phyloP scores from a whole-genome alignment of 2,888 invertebrate species.

The Idaea straminata region DNA sequence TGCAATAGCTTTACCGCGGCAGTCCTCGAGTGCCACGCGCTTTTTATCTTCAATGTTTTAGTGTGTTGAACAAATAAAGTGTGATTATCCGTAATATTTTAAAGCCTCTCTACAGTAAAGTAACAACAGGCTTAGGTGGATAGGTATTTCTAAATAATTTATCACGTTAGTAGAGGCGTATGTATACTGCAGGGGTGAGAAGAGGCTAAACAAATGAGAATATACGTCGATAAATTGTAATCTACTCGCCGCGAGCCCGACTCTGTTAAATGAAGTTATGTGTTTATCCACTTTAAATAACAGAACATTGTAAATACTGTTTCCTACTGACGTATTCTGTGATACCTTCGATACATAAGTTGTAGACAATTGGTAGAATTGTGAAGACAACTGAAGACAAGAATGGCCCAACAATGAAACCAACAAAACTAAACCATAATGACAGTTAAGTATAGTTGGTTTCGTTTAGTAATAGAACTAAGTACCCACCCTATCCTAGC shows the following conservation, averaged over 20 bases:
- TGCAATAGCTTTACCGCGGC: too few relatives aligned
- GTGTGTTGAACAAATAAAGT: neutral
- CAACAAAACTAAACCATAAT: too few relatives aligned
- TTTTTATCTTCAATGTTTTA: too few relatives aligned
- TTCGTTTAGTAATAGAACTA: too few relatives aligned
- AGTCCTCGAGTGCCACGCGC: too few relatives aligned
- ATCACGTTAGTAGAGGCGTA: slow-evolving; percentile 21
- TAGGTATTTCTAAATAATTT: slow-evolving; percentile 35
- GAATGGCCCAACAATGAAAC: too few relatives aligned
- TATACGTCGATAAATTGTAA: slow-evolving; percentile 58
- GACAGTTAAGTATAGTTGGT: too few relatives aligned
- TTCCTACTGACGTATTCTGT: neutral
- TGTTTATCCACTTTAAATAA: slow-evolving; percentile 41
- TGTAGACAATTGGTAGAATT: neutral
- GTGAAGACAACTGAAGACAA: too few relatives aligned
- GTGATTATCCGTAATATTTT: neutral
- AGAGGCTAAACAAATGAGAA: slow-evolving; percentile 43
- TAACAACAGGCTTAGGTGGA: slow-evolving; percentile 5
- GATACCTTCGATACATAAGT: slow-evolving; percentile 17
- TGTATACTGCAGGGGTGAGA: slow-evolving; percentile 12
- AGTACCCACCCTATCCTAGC: too few relatives aligned
- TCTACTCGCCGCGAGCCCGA: slow-evolving; percentile 41
- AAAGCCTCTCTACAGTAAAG: slow-evolving; percentile 5
- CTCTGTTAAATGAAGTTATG: slow-evolving; percentile 49
- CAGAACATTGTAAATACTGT: slow-evolving; percentile 21